Evolutionary conservation across 2,888 invertebrate species (phyloP), one percentile per base, ranked within the genome.

Genomic region (Folsomia candida): DNA sequence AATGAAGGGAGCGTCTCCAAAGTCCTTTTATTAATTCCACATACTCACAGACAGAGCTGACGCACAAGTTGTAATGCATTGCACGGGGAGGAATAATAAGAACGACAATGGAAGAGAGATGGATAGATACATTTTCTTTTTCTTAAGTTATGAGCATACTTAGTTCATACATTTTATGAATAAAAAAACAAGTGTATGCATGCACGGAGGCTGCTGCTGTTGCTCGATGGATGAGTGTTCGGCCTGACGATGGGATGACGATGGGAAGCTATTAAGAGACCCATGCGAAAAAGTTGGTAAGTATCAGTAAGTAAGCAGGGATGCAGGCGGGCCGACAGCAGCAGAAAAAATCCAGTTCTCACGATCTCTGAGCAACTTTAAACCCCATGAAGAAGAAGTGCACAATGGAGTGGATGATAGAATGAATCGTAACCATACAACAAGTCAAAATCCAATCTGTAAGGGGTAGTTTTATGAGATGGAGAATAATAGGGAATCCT

Each of bases 311-410:
- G n/a, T n/a, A n/a, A n/a, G n/a, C n/a, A n/a, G n/a, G n/a, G n/a
- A n/a, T n/a, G n/a, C 51, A 67, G 37, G 25, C 63, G 59, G 70
- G 67, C 65, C 68, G 65, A 72, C 69, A 72, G 61, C 61, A 63
- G 51, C 69, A 74, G 73, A 75, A 77, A 77, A 77, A 77, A 77
- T 73, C 70, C 74, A 73, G 77, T 77, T 77, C 77, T 75, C 77
- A 77, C 77, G 77, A 77, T 77, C 77, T 67, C 58, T 67, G 29
- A 68, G 57, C 59, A 28, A 65, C 59, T 69, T 69, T 58, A 58
- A 60, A 60, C 67, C 59, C 59, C 66, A 62, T 28, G 62, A 28
- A 62, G 62, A n/a, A n/a, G n/a, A n/a, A n/a, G n/a, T 57, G 22
- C 57, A 57, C 14, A 62, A n/a, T n/a, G n/a, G n/a, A n/a, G n/a